Evolutionary conservation across 2,113 vertebrate genomes (phyloP).

Genomic region (Eudyptes chrysolophus): DNA sequence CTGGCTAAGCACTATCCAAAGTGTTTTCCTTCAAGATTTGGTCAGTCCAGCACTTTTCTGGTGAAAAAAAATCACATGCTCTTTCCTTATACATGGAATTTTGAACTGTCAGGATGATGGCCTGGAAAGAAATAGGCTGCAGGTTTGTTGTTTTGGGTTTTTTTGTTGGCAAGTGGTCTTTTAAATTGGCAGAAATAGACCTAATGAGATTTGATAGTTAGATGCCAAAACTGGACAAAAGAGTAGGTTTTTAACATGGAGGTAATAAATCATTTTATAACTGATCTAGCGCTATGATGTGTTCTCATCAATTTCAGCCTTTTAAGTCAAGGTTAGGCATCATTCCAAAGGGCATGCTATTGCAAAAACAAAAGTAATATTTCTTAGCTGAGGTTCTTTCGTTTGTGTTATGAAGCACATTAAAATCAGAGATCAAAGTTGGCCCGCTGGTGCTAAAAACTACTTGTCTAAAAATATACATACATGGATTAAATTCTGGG

Average conservation of each 20-base stretch:
- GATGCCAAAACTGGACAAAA: background rate
- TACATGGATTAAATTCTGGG: background rate
- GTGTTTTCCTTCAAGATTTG: background rate
- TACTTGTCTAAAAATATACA: background rate
- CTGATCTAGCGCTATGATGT: background rate
- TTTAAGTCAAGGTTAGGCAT: background rate
- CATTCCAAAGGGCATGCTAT: background rate
- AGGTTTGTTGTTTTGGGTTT: background rate
- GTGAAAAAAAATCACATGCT: background rate
- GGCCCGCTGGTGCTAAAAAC: background rate
- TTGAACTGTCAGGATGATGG: background rate
- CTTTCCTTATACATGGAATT: background rate
- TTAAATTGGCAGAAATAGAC: background rate
- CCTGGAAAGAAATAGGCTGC: background rate
- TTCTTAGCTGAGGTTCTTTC: background rate
- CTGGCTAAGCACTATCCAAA: background rate
- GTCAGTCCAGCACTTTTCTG: background rate
- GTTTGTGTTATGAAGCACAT: background rate
- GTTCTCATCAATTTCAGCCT: background rate
- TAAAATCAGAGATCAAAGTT: background rate
- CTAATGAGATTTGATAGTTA: background rate
- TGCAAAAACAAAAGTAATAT: background rate
- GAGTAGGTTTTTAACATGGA: background rate
- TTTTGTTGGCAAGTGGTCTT: background rate
- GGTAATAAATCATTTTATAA: background rate